phyloP scores from a whole-genome alignment of 37 sponge, comb jelly and placozoan species.

The Bolinopsis microptera region DNA sequence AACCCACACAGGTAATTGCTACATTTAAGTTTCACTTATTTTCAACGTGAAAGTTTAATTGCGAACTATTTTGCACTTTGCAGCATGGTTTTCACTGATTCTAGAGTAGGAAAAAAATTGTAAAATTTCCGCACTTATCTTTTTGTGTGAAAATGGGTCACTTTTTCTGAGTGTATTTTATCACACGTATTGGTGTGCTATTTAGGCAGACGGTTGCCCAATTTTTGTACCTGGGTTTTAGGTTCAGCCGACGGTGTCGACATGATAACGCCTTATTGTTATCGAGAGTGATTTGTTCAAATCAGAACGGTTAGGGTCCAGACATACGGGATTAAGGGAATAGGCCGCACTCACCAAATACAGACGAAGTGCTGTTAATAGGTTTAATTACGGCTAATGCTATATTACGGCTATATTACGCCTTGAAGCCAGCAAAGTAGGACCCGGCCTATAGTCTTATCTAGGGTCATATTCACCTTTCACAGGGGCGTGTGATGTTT shows the following conservation, averaged over 20 bases:
- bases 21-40: too few relatives aligned
- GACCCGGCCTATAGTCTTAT: background rate
- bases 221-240: background rate
- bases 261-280: background rate
- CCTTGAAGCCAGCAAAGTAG: slow-evolving; percentile 20
- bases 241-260: background rate
- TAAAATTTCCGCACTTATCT: too few relatives aligned
- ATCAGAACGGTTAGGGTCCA: background rate
- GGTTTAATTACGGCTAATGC: too few relatives aligned
- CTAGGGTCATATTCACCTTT: background rate
- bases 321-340: background rate
- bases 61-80: too few relatives aligned
- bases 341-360: background rate
- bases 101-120: too few relatives aligned
- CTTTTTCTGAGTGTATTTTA: too few relatives aligned
- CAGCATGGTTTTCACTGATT: too few relatives aligned
- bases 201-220: background rate
- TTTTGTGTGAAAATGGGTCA: too few relatives aligned
- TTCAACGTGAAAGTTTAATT: too few relatives aligned
- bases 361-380: background rate
- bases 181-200: background rate
- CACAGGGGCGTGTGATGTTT: background rate
- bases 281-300: background rate
- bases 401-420: slow-evolving; percentile 28
- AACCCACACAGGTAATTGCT: slow-evolving; percentile 24